phyloP scores from a whole-genome alignment of 2,113 vertebrate genomes.

The Microcebus griseorufus region DNA sequence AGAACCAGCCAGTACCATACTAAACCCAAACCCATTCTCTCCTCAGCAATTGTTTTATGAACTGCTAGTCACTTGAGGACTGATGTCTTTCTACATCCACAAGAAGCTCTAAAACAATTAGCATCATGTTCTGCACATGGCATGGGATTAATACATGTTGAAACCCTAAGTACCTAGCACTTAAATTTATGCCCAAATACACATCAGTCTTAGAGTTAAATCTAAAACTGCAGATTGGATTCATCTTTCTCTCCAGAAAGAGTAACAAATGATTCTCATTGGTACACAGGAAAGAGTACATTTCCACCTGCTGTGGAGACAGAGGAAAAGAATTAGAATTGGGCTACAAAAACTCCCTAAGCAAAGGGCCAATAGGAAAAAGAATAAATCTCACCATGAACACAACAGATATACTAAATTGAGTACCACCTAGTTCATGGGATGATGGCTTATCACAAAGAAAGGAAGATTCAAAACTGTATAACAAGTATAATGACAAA shows the following conservation, averaged over 20 bases:
- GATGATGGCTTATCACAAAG: not conserved
- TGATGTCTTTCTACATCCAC: not conserved
- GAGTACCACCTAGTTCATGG: not conserved
- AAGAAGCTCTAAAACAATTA: slow-evolving; percentile 34
- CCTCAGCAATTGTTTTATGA: not conserved
- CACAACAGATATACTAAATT: not conserved
- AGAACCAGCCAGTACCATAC: not conserved
- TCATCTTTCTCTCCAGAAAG: not conserved
- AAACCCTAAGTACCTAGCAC: not conserved
- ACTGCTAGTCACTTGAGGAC: not conserved
- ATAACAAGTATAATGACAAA: slow-evolving; percentile 7
- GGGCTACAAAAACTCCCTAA: not conserved
- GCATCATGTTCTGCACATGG: not conserved
- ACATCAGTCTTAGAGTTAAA: slow-evolving; percentile 22
- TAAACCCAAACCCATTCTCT: not conserved
- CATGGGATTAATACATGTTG: not conserved
- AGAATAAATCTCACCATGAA: not conserved
- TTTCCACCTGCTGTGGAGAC: not conserved
- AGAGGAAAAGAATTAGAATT: slow-evolving; percentile 25
- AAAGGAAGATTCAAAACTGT: slow-evolving; percentile 15
- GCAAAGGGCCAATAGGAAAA: slow-evolving; percentile 40
- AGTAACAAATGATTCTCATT: slow-evolving; percentile 5
- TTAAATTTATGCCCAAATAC: slow-evolving; percentile 16
- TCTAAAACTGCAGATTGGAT: not conserved
- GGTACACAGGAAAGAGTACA: not conserved